These are phyloP conservation scores for Micromesistius poutassou DNA, from an alignment of 2,797 vertebrate genomes.

Conservation along the genomic window DNA sequence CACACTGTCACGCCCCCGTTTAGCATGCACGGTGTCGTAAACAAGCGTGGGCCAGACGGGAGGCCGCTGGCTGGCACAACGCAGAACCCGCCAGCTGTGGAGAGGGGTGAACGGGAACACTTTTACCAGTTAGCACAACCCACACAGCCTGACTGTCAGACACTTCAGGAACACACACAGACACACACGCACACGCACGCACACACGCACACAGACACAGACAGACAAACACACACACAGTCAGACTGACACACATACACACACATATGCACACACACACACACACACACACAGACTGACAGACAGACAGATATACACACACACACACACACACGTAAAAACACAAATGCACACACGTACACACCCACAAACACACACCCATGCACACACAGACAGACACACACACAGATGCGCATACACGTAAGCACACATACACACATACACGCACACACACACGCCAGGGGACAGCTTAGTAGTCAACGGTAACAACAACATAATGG, in stretches of 20 bases:
- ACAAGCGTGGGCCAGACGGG: background rate
- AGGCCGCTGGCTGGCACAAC: background rate
- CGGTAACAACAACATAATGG: background rate
- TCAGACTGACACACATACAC: no score
- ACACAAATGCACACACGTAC: no score
- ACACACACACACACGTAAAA: no score
- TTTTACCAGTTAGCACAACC: background rate
- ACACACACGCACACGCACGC: no score
- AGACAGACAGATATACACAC: no score
- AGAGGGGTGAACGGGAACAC: background rate
- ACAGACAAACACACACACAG: no score
- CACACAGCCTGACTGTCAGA: background rate
- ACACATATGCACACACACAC: no score
- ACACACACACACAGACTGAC: no score
- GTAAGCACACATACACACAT: background rate
- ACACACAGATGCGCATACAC: no score
- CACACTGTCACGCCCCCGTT: background rate
- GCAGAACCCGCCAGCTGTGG: background rate
- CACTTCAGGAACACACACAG: background rate
- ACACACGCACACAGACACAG: no score
- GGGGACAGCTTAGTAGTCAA: background rate
- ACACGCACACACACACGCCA: background rate
- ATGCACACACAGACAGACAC: no score
- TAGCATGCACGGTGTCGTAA: background rate
- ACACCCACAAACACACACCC: no score